Conservation (phyloP, 2,797 vertebrate genomes). For the Amblyraja radiata region DNA sequence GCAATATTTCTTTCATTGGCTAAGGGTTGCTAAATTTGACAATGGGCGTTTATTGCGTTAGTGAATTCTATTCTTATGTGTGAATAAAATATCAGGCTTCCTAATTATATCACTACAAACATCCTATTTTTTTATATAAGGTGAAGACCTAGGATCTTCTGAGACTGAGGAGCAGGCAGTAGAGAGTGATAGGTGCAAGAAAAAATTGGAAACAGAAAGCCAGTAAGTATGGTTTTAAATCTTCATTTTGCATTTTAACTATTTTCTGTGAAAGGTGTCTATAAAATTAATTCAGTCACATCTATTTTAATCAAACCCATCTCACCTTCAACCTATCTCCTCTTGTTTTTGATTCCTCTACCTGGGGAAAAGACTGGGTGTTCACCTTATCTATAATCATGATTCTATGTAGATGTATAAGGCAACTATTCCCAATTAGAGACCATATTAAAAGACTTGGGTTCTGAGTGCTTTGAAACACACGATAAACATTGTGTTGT, state of each 20-base stretch:
- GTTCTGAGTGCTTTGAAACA: no score
- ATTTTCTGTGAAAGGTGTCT: background rate
- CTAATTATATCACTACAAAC: background rate
- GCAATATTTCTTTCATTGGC: background rate
- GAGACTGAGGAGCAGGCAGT: conserved; percentile 60
- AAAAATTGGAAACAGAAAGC: conserved; percentile 59
- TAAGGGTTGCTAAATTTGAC: background rate
- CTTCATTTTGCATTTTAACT: background rate
- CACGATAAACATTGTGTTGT: no score
- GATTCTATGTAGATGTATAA: no score
- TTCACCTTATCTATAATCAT: no score
- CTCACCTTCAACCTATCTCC: no score
- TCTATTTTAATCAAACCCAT: no score
- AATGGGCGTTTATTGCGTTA: background rate
- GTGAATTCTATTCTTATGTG: background rate
- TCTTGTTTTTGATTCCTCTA: no score
- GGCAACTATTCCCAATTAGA: no score
- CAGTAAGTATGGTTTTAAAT: conserved; percentile 72
- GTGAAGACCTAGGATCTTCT: conserved; percentile 64
- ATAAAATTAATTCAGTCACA: background rate
- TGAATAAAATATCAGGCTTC: background rate
- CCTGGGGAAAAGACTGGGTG: no score
- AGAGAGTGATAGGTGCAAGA: conserved; percentile 51
- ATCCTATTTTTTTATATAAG: conserved; percentile 56
- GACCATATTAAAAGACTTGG: no score